A percentile compares a stretch with the other conserved stretches of the same genome.
Evolutionary conservation across 2,888 invertebrate species (phyloP).

Genomic region (Clistopyga incitator): DNA sequence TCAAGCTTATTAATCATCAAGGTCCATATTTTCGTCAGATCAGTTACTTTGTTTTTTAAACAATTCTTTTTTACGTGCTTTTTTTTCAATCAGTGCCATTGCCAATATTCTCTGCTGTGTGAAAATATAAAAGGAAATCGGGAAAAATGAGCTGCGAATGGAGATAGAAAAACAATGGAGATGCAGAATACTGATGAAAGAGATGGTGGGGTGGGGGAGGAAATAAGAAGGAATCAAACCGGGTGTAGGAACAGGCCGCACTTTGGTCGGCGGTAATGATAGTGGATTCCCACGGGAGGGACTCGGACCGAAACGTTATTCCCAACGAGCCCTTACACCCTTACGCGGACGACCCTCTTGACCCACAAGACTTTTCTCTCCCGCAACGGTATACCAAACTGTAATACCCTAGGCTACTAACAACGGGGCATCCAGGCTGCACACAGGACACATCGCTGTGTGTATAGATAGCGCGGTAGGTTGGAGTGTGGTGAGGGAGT

Average conservation of each 20-base stretch:
- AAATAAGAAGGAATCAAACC: slow-evolving; percentile 38
- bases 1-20: no score
- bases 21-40: no score
- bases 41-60: no score
- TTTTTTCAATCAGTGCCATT: no score
- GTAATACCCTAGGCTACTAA: slow-evolving; percentile 48
- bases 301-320: slow-evolving; percentile 74
- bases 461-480: slow-evolving; percentile 43
- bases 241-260: slow-evolving; percentile 7
- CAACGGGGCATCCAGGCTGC: slow-evolving; percentile 15
- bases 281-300: slow-evolving; percentile 75
- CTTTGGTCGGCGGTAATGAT: slow-evolving; percentile 58
- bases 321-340: slow-evolving; percentile 75
- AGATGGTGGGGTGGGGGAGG: not conserved
- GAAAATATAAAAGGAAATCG: no score
- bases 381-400: slow-evolving; percentile 47
- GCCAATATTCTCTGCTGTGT: no score
- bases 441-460: slow-evolving; percentile 52
- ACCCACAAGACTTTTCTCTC: slow-evolving; percentile 67
- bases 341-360: slow-evolving; percentile 71
- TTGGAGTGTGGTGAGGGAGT: slow-evolving; percentile 57
- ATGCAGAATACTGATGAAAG: slow-evolving; percentile 19
- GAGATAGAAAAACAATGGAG: not conserved
- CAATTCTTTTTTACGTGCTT: no score
- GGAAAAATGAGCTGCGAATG: not conserved